Evolutionary conservation across 2,113 vertebrate species (phyloP), one percentile per base, ranked within the genome.

Genomic region (Hymenochirus boettgeri): DNA sequence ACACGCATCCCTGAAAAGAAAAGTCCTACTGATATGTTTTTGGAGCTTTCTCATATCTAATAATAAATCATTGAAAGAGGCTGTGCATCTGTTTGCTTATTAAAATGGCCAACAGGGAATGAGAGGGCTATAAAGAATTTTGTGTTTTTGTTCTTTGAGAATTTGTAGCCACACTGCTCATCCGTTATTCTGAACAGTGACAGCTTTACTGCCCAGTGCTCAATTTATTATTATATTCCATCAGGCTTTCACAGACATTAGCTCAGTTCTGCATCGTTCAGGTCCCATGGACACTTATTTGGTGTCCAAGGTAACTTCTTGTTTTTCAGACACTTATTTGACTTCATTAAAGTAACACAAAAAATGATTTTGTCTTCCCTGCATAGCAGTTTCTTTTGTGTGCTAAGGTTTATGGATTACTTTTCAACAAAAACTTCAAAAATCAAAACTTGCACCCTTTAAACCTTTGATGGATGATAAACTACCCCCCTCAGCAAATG

Each of bases 271-370:
- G 0, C 61, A 62, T 63, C 12, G 70, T 75, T 61, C 15, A 21
- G 62, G 65, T 72, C 65, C 62, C 58, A 45, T 0, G 12, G 76
- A 71, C 67, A 72, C 75, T 78, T 67, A 74, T 72, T 74, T 0
- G 0, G 60, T 75, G 53, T 73, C 69, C 75, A 76, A 75, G 75
- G 57, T 70, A 66, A 72, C 66, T 73, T 64, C 72, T 76, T 23
- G 65, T 23, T 67, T 65, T 72, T 65, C 18, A 57, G n/a, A 29
- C 8, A 15, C 21, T 7, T 57, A 19, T 54, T 27, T n/a, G 17
- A 7, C 52, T 9, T 29, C 15, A 27, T 33, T 52, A 51, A 59
- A 15, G 57, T 65, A 70, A 69, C 75, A 60, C 61, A 74, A 78
- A 74, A 60, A 48, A n/a, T 48, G 29, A 64, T 56, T 65, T 37